A percentile compares a stretch with the other conserved stretches of the same genome.
Evolutionary conservation across 2,888 invertebrate genomes (phyloP).

Genomic region (Sphinx pinastri): DNA sequence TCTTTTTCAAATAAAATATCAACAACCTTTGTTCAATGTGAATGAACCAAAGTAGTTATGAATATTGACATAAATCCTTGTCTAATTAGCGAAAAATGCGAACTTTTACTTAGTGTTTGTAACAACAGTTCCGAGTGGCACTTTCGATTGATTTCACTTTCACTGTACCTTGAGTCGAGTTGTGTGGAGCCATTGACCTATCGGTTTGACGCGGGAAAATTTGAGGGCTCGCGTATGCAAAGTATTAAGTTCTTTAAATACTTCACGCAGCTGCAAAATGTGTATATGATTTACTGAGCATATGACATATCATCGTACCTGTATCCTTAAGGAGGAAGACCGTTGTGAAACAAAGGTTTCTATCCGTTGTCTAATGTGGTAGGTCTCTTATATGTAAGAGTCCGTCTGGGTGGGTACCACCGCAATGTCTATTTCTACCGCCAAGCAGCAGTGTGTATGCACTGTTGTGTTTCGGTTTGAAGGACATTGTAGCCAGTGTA

Average conservation of each 20-base stretch:
- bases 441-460: no score
- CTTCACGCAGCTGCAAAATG: background rate
- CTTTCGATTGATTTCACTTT: constrained; percentile 71
- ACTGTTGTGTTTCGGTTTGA: no score
- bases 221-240: constrained; percentile 6
- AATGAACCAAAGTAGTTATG: background rate
- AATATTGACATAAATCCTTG: background rate
- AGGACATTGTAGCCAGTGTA: no score
- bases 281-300: background rate
- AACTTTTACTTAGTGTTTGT: constrained; percentile 41
- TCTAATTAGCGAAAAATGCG: constrained; percentile 31
- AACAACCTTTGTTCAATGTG: constrained; percentile 1
- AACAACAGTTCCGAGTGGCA: constrained; percentile 48
- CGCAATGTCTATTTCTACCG: no score
- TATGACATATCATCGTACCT: no score
- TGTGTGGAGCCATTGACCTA: constrained; percentile 59
- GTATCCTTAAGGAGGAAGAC: no score
- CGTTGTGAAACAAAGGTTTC: no score
- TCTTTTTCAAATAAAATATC: background rate
- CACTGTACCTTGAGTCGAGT: constrained; percentile 63
- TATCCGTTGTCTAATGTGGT: no score
- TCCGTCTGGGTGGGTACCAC: no score
- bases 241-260: background rate
- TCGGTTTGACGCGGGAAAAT: constrained; percentile 17
- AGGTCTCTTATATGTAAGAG: no score